Evolutionary conservation across 2,113 vertebrate species (phyloP).

Genomic region (Dendropsophus ebraccatus): DNA sequence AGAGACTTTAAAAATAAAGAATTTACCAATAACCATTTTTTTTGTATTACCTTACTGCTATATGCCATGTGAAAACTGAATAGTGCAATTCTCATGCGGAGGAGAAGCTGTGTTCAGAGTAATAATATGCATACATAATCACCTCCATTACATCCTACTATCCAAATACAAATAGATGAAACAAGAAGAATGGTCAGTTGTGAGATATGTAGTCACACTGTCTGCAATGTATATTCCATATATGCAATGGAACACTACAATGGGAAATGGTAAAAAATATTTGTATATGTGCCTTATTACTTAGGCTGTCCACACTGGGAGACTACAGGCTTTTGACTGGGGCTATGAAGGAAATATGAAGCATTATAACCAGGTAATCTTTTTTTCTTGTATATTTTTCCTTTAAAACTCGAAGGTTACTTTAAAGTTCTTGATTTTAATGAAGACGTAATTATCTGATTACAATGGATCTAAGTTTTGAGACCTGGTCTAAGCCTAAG

Average conservation of each 20-base stretch:
- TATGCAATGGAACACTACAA: too few relatives aligned
- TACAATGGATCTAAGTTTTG: not conserved
- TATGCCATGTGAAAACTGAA: not conserved
- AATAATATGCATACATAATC: too few relatives aligned
- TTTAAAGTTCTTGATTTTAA: not conserved
- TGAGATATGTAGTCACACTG: too few relatives aligned
- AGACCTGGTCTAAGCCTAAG: not conserved
- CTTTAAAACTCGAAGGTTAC: not conserved
- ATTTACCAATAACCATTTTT: not conserved
- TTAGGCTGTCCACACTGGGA: constrained; percentile 71
- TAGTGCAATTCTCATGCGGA: not conserved
- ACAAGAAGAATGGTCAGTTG: too few relatives aligned
- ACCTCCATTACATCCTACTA: too few relatives aligned
- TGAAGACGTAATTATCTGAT: not conserved
- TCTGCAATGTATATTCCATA: too few relatives aligned
- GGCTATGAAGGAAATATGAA: constrained; percentile 75
- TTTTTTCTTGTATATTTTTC: too few relatives aligned
- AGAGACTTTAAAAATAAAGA: not conserved
- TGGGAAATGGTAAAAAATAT: not conserved
- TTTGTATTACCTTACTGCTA: not conserved
- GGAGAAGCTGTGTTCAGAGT: too few relatives aligned
- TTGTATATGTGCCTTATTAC: constrained; percentile 56
- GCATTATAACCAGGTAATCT: constrained; percentile 85
- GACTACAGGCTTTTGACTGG: constrained; percentile 85
- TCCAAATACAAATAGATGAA: too few relatives aligned